Evolutionary conservation across 2,888 invertebrate genomes (phyloP).

Genomic region (Keiferia lycopersicella): DNA sequence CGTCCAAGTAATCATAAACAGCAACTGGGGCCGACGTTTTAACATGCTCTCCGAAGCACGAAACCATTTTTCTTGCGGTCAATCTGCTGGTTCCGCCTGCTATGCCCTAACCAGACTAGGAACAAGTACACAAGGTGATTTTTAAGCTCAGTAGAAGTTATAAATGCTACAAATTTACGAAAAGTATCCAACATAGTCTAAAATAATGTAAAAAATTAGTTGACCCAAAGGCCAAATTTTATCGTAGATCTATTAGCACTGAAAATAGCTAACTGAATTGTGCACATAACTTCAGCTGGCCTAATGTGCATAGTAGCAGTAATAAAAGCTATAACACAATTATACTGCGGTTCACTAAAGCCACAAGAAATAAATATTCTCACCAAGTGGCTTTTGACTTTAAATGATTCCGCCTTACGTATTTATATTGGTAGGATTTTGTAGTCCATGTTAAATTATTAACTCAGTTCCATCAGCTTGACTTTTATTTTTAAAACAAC

Average conservation of each 20-base stretch:
- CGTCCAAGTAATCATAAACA: too few species aligned
- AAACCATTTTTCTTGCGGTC: too few species aligned
- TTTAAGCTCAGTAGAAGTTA: too few species aligned
- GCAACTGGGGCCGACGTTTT: too few species aligned
- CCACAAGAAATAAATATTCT: neutral
- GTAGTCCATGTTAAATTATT: neutral
- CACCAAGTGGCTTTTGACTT: conserved; percentile 12
- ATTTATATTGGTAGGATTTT: neutral
- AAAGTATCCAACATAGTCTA: too few species aligned
- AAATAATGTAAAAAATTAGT: neutral
- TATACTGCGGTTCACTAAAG: neutral
- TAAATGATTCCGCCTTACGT: neutral
- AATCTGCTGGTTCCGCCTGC: too few species aligned
- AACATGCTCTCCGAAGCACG: too few species aligned
- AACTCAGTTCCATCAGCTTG: too few species aligned
- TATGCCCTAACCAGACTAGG: too few species aligned
- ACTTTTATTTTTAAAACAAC: too few species aligned
- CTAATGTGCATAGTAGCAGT: neutral
- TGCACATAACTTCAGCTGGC: neutral
- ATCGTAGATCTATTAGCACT: neutral
- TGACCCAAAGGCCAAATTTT: neutral
- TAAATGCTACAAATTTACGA: too few species aligned
- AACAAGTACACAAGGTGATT: too few species aligned
- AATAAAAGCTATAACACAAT: conserved; percentile 10
- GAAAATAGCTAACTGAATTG: neutral